phyloP scores from a whole-genome alignment of 2,113 vertebrate genomes.

The Motacilla alba region DNA sequence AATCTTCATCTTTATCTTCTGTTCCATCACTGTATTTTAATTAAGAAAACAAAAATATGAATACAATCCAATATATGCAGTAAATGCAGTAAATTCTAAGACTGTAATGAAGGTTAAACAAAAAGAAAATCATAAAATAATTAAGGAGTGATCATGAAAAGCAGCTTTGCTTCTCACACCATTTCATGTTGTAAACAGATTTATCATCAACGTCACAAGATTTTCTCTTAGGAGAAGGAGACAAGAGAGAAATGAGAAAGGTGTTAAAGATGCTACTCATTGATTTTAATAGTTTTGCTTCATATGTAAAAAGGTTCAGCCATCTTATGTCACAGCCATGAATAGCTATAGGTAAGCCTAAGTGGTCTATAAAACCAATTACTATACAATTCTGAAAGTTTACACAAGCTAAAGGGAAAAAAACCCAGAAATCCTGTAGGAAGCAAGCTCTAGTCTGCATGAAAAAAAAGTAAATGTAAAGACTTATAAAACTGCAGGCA shows the following conservation, averaged over 20 bases:
- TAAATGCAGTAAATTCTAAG: not conserved
- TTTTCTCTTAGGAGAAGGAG: not conserved
- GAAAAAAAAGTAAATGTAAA: slow-evolving; percentile 51
- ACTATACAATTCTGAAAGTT: not conserved
- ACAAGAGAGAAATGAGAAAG: not conserved
- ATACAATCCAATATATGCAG: not conserved
- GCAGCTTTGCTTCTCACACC: slow-evolving; percentile 75
- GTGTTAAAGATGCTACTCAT: not conserved
- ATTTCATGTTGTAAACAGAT: slow-evolving; percentile 62
- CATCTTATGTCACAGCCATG: not conserved
- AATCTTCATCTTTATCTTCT: slow-evolving; percentile 91
- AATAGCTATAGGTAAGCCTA: not conserved
- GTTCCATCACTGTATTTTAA: slow-evolving; percentile 81
- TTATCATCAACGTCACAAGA: not conserved
- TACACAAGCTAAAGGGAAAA: not conserved
- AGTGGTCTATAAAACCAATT: not conserved
- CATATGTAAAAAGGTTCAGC: not conserved
- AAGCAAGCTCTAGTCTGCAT: slow-evolving; percentile 72
- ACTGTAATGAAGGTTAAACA: slow-evolving; percentile 41
- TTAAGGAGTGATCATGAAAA: slow-evolving; percentile 42
- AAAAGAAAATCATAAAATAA: slow-evolving; percentile 21
- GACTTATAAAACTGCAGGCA: slow-evolving; percentile 62
- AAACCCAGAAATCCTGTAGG: slow-evolving; percentile 69
- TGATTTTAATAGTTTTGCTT: not conserved
- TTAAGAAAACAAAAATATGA: slow-evolving; percentile 3